Evolutionary conservation across 2,113 vertebrate genomes (phyloP), one percentile per base, ranked within the genome.

Genomic region (Macaca fascicularis): DNA sequence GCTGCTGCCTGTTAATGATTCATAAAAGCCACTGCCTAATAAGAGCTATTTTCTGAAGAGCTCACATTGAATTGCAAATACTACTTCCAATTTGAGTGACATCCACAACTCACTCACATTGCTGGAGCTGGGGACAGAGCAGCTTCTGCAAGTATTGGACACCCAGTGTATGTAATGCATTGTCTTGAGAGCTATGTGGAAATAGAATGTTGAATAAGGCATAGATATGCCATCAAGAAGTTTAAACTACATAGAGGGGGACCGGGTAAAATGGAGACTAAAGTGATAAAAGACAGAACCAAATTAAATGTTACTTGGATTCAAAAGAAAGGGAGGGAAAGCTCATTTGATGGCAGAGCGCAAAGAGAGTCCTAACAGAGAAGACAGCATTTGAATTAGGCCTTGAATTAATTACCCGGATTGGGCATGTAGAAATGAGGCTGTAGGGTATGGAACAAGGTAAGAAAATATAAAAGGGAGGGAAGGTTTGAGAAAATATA

Each of bases 31-130:
- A 84, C 72, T 81, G 76, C 69, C 81, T 97, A 95, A 90, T 98
- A 97, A 96, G 88, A 95, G 88, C 90, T 96, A 95, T 96, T 97
- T 97, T 97, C 93, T 25, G 23, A 98, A 97, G 96, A 93, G 97
- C 90, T 97, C 64, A 67, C 96, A 97, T 96, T 98, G 97, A 98
- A 97, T 98, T 98, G 96, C 96, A 97, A 98, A 98, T 97, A 85
- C 25, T 75, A 38, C 94, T 95, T 97, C 25, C 85, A 92, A 38
- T 81, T 32, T 97, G 94, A 96, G 84, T 97, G 97, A 95, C 92
- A 97, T 67, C n/a, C 80, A 61, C 75, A 93, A 78, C 81, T 95
- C 88, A 81, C 88, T 93, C 16, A 38, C 32, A 30, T 70, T 90
- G 81, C 48, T 50, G 23, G 69, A 79, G 74, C 78, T 2, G 0